Evolutionary conservation across 2,888 invertebrate species (phyloP), one percentile per base, ranked within the genome.

Genomic region (Neoscelio sp.): DNA sequence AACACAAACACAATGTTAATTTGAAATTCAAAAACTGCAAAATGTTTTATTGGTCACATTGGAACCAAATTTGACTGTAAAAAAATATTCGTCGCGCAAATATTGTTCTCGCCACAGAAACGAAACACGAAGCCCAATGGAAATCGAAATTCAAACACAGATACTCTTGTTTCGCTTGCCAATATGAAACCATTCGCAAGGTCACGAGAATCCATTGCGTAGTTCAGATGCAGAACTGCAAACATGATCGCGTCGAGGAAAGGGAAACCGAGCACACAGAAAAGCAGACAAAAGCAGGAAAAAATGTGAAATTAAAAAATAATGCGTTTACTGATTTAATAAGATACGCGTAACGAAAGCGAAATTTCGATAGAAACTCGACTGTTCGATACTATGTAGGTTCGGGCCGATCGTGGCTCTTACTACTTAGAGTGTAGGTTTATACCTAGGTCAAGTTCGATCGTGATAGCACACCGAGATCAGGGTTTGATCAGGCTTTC

Each of bases 361-460:
- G 83, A 81, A 82, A 85, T 84, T 85, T 84, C 85, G 85, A 84
- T 85, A 84, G 84, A 85, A 85, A 85, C 85, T 85, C 85, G 85
- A 84, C 82, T 82, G 85, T 85, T 85, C 85, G 85, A 85, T 85
- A 85, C 83, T 85, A 84, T 82, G 82, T 85, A 85, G 84, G 84
- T 84, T 82, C 82, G 84, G 82, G 83, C 82, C 83, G 78, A 82
- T 80, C 80, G 81, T 75, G 84, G 83, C 84, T 85, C 82, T 77
- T 82, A 84, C 85, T 83, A 82, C 82, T 84, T 85, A 85, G 84
- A 82, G 82, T 83, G 83, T 85, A 85, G 85, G 83, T 85, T 84
- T 84, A 80, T 84, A 85, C 84, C 82, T 82, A 84, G 83, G 84
- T 83, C 85, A 85, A 85, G 85, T 85, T 85, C 85, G 85, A 85